Evolutionary conservation across 1,140 invertebrate genomes (phyloP), one percentile per base, ranked within the genome.

Genomic region (Drosophila parabipectinata): DNA sequence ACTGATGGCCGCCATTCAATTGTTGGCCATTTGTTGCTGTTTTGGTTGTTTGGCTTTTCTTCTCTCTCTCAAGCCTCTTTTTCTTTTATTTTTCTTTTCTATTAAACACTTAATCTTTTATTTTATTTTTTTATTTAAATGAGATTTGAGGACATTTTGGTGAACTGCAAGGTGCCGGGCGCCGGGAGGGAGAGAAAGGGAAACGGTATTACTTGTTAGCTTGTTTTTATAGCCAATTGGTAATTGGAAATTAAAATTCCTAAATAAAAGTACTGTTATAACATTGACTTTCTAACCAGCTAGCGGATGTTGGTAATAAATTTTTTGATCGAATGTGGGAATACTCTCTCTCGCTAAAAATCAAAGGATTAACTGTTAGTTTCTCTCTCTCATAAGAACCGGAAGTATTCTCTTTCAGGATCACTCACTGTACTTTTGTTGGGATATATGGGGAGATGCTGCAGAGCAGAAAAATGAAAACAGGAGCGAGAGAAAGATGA

Each of bases 1-100:
- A 94, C 95, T 94, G 95, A 94, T 93, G 91, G 93, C 95, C 95
- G 96, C 96, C 96, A 96, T 97, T 93, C 90, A 94, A 93, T 93
- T 90, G 79, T 79, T 77, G 75, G 72, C 89, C 91, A 91, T 91
- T 91, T 76, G 62, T 53, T 79, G 55, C 55, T 71, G 61, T 59
- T 77, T 64, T 54, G 50, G n/a, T 75, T 74, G 21, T 28, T 28
- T 18, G 41, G 18, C 45, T 57, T 45, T 44, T 59, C 18, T 59
- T 82, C 26, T 55, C 56, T 10, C 12, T n/a, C 3, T 47, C 51
- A 44, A 48, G 32, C 26, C n/a, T 32, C 34, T 41, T 28, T 28
- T 10, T 54, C 50, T n/a, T 55, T 68, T 39, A 72, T 61, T 47
- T 47, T 28, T 28, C 37, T 44, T 72, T 54, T 50, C 21, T 52